A percentile compares a stretch with the other conserved stretches of the same genome.
phyloP scores from a whole-genome alignment of 2,113 vertebrate genomes.

The Nymphicus hollandicus region DNA sequence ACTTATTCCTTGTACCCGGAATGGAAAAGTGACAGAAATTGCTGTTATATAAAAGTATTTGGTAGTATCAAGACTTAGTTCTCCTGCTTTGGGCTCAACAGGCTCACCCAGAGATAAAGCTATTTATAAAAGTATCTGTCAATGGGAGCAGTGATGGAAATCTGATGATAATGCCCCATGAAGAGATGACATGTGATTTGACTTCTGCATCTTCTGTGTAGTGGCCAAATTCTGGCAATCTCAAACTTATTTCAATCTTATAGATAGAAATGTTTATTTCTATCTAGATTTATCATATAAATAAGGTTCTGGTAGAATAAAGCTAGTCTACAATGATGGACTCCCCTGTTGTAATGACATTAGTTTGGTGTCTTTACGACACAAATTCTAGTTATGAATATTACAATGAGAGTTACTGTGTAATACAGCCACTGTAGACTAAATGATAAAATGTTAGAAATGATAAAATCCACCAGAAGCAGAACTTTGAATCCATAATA shows the following conservation, averaged over 20 bases:
- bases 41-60: neutral
- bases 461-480: conserved; percentile 17
- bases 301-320: neutral
- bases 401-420: neutral
- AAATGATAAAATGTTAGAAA: neutral
- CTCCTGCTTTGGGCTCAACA: neutral
- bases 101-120: neutral
- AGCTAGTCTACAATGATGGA: neutral
- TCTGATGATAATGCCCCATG: neutral
- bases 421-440: neutral
- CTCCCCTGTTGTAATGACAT: neutral
- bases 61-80: neutral
- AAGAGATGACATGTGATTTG: neutral
- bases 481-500: conserved; percentile 29
- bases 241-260: neutral
- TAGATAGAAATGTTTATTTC: neutral
- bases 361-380: neutral
- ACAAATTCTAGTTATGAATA: neutral
- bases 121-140: neutral
- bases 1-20: neutral
- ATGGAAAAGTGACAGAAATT: neutral
- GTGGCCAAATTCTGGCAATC: neutral
- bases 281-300: neutral
- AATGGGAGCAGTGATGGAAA: neutral
- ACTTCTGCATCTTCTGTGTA: neutral